Base-by-base conservation (phyloP, 2,113 vertebrate genomes). In the Odocoileus virginianus region DNA sequence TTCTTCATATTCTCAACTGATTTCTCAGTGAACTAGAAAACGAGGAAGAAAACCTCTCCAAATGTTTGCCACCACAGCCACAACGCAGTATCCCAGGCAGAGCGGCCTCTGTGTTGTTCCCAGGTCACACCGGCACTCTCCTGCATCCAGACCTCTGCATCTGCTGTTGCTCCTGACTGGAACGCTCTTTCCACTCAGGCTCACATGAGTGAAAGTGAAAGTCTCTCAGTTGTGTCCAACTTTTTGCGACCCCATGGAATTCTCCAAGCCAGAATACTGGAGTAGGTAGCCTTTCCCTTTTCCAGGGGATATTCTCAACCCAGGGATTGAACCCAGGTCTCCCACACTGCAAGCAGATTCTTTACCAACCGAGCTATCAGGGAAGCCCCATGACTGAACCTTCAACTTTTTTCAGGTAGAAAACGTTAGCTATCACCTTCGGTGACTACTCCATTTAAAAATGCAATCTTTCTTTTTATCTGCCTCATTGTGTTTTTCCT, bases 51-150 rank as follows among this genome's bases (percentile, higher is more conserved):
- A 64, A 14, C 54, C 27, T 33, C 52, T 15, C 13, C 3, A 21
- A 71, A 43, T 5, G 19, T 10, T n/a, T 57, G 40, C 92, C 27
- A 21, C 55, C 43, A 52, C 43, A 50, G 55, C 67, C 28, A 27
- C 43, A 30, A 43, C 0, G 19, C 9, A 4, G 71, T 0, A 0
- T 5, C 23, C 67, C 57, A 23, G 11, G 43, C 17, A 21, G 54
- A 60, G 55, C 1, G 57, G 57, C 36, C n/a, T 43, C n/a, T 50
- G 9, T 50, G 8, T 4, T 54, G 36, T 36, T 43, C 45, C 45
- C 52, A 45, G 54, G 45, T 21, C 57, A 19, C 27, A 27, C 3
- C 19, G 4, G 28, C 47, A 21, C 33, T 10, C 33, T 33, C 83
- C 57, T 54, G 88, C 52, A 9, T 43, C 40, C 52, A 13, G 27